Evolutionary conservation across 2,113 vertebrate species (phyloP).

Genomic region (Stomatorhinus ivindoensis): DNA sequence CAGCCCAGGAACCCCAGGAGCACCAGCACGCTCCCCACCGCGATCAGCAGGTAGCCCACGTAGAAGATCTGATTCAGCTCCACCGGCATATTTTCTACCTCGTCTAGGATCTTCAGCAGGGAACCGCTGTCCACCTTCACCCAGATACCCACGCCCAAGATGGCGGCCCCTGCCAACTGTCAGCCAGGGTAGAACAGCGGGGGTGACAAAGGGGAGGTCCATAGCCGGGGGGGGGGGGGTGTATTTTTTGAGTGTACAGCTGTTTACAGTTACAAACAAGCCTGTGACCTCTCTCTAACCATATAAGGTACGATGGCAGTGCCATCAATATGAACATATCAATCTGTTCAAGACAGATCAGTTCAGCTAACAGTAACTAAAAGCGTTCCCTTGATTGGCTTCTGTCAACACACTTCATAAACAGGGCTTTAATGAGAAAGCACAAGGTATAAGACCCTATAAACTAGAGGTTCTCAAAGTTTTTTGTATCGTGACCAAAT

Average conservation of each 20-base stretch:
- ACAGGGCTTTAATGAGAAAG: not conserved
- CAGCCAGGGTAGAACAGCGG: not conserved
- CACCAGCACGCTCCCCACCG: constrained; percentile 54
- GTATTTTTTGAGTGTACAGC: not conserved
- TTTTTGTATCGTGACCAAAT: too few relatives aligned
- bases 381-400: not conserved
- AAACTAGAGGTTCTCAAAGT: too few relatives aligned
- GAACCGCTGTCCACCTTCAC: constrained; percentile 67
- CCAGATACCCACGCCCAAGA: constrained; percentile 70
- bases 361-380: not conserved
- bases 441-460: not conserved
- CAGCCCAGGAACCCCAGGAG: constrained; percentile 70
- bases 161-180: constrained; percentile 60
- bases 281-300: not conserved
- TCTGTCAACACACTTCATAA: not conserved
- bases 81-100: constrained; percentile 23
- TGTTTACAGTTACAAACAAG: not conserved
- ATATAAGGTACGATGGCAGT: not conserved
- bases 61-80: constrained; percentile 59
- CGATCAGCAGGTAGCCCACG: constrained; percentile 67
- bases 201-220: not conserved
- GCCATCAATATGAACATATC: not conserved
- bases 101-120: constrained; percentile 47
- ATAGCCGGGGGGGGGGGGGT: not conserved
- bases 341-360: not conserved